Evolutionary conservation across 2,888 invertebrate genomes (phyloP).

Genomic region (Amitus sp.): DNA sequence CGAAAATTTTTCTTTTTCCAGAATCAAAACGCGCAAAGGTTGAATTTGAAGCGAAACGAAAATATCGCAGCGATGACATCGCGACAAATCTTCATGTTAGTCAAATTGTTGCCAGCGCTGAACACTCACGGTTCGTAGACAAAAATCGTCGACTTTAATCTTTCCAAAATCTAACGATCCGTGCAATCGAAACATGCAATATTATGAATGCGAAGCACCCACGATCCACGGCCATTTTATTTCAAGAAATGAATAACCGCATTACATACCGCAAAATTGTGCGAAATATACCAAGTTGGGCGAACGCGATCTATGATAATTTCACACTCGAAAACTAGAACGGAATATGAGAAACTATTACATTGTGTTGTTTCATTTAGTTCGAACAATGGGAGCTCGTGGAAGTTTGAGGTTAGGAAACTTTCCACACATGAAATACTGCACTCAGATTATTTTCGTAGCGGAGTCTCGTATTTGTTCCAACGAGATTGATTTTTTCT

Average conservation of each 20-base stretch:
- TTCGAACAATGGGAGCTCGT: slow-evolving; percentile 2
- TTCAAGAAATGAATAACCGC: too few species aligned
- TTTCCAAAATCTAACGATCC: background rate
- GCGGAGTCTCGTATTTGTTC: background rate
- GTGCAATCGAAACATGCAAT: slow-evolving; percentile 2
- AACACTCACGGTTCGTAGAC: background rate
- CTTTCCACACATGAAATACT: background rate
- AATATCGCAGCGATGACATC: too few species aligned
- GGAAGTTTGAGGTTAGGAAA: slow-evolving; percentile 3
- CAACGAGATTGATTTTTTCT: background rate
- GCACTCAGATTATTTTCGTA: background rate
- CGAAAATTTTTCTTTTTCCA: too few species aligned
- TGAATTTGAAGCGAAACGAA: too few species aligned
- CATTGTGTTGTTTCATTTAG: background rate
- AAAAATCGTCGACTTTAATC: background rate
- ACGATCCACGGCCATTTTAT: too few species aligned
- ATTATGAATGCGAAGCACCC: too few species aligned
- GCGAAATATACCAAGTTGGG: too few species aligned
- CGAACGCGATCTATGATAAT: background rate
- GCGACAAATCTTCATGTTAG: too few species aligned
- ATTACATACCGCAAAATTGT: too few species aligned
- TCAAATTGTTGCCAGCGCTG: too few species aligned
- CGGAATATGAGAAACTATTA: slow-evolving; percentile 1
- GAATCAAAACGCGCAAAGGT: too few species aligned
- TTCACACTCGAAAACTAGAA: background rate